Conservation (phyloP, 2,113 vertebrate species). For the Dolichotis patagonum region DNA sequence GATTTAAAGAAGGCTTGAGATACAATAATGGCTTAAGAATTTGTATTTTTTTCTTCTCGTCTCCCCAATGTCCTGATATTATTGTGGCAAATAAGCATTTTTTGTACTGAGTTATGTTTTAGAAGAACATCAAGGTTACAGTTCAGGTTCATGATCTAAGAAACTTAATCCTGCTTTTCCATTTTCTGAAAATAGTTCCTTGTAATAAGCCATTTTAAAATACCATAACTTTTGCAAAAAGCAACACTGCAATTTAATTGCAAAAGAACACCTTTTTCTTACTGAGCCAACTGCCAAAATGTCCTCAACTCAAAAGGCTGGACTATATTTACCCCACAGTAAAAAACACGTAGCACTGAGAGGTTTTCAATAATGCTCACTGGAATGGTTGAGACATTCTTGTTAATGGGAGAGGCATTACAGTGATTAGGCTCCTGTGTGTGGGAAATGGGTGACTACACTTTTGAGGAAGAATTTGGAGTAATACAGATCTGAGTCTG, state of each 20-base stretch:
- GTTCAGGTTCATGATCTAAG: not conserved
- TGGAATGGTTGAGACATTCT: not conserved
- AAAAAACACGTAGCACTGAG: conserved; percentile 15
- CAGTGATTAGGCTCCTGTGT: not conserved
- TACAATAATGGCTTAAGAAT: not conserved
- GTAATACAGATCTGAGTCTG: not conserved
- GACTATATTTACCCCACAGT: not conserved
- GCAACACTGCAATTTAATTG: conserved; percentile 33
- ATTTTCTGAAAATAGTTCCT: conserved; percentile 46
- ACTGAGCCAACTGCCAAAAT: conserved; percentile 55
- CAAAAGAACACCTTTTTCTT: conserved; percentile 52
- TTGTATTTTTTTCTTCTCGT: not conserved
- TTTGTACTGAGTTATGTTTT: not conserved
- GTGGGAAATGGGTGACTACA: not conserved
- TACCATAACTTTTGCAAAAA: conserved; percentile 15
- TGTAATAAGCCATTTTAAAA: conserved; percentile 47
- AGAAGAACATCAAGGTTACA: not conserved
- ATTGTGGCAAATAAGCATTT: not conserved
- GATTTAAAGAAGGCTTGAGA: not conserved
- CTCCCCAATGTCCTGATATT: not conserved
- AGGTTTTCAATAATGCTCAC: conserved; percentile 30
- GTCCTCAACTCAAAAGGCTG: conserved; percentile 46
- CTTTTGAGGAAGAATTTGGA: not conserved
- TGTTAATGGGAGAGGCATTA: not conserved
- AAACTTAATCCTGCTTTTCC: conserved; percentile 20